Evolutionary conservation across 2,888 invertebrate species (phyloP), one percentile per base, ranked within the genome.

Genomic region (Macaria liturata): DNA sequence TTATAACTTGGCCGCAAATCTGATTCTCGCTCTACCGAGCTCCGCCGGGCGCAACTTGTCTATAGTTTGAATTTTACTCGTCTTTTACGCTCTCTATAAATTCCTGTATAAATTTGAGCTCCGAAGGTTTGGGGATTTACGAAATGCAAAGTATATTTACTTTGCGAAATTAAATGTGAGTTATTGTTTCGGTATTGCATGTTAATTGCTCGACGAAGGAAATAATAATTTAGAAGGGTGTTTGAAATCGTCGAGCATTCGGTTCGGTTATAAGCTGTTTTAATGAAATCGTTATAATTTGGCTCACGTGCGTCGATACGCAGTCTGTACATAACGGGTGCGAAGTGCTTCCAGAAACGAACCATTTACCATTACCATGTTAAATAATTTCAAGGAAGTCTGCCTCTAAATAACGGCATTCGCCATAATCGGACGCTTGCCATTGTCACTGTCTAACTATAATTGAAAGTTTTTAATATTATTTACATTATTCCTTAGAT

Each of bases 1-100:
- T 89, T 84, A 84, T 86, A 83, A 83, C 83, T 85, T 81, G 76
- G 76, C 76, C 74, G 73, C 76, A 84, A 84, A 83, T 81, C 79
- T 78, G 77, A 81, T 80, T 83, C 69, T 66, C 61, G 64, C 63
- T 62, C 59, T 65, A 59, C 62, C 68, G 53, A 46, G 57, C 66
- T 55, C 61, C 57, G 42, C 63, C 62, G 67, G 56, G 63, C 58
- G 55, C 57, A 59, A 54, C 57, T 59, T 57, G 50, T 66, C 63
- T 59, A 61, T 56, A 65, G 64, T 61, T 65, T 51, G 59, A 57
- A 42, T 54, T 54, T 34, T 52, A 57, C 61, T 54, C 57, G 57
- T 56, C 54, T 63, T 63, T 67, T 63, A 65, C 53, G 56, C 56
- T 61, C 59, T 49, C 49, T 47, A 61, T 56, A 49, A 60, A 59